Percentiles rank a stretch among this genome's conserved stretches.
Conservation (phyloP, 1,140 invertebrate species). For the Zaprionus taronus region DNA sequence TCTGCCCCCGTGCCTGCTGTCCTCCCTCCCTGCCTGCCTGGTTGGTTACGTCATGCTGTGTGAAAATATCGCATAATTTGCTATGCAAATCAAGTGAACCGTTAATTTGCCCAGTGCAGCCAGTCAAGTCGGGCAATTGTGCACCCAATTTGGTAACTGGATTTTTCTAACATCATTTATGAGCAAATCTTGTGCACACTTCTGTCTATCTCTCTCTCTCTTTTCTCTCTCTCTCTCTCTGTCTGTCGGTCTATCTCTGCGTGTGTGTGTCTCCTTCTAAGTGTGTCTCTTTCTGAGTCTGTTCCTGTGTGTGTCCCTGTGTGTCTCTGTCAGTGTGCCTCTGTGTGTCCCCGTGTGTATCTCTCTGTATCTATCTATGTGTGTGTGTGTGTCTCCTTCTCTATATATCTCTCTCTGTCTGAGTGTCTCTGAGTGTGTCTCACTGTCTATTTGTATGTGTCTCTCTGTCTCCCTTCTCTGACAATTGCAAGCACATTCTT, state of each 20-base stretch:
- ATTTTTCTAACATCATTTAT: slow-evolving; percentile 78
- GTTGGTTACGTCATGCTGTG: slow-evolving; percentile 57
- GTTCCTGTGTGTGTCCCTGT: too few species aligned
- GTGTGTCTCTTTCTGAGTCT: too few species aligned
- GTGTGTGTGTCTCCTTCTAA: neutral
- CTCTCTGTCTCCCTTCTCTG: slow-evolving; percentile 5
- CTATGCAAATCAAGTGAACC: slow-evolving; percentile 77
- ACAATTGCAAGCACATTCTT: slow-evolving; percentile 37
- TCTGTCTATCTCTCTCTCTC: slow-evolving; percentile 2
- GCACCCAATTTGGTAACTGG: slow-evolving; percentile 83
- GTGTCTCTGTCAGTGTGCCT: neutral
- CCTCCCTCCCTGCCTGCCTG: slow-evolving; percentile 2
- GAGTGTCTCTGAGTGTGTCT: neutral
- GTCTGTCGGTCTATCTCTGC: slow-evolving; percentile 3
- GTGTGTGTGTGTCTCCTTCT: slow-evolving; percentile 18
- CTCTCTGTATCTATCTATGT: neutral
- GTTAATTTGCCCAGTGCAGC: slow-evolving; percentile 65
- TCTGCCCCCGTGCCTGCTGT: neutral
- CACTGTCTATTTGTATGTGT: slow-evolving; percentile 10
- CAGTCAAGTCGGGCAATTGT: slow-evolving; percentile 60
- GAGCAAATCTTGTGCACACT: slow-evolving; percentile 36
- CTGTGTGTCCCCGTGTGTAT: neutral
- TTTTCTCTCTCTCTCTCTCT: neutral
- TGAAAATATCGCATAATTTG: slow-evolving; percentile 82
- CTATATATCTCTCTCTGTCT: neutral